A percentile compares a stretch with the other conserved stretches of the same genome.
Conservation (phyloP, 2,888 invertebrate species). For the Morpho helenor region DNA sequence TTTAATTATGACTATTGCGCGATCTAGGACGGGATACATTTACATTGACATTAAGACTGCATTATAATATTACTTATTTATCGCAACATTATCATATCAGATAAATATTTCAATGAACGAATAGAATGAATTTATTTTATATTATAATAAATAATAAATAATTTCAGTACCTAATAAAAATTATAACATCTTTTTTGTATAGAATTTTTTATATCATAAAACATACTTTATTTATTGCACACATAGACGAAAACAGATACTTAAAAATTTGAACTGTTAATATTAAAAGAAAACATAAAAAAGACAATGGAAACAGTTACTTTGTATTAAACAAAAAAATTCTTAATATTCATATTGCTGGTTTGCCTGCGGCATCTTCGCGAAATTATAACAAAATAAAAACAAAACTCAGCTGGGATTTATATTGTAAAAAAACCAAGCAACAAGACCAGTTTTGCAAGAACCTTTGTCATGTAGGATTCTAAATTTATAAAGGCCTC, state of each 20-base stretch:
- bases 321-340: slow-evolving; percentile 47
- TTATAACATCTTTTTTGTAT: too few species aligned
- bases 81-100: not conserved
- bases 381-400: slow-evolving; percentile 75
- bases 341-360: slow-evolving; percentile 67
- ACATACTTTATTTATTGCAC: too few species aligned
- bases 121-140: too few species aligned
- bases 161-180: too few species aligned
- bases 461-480: slow-evolving; percentile 30
- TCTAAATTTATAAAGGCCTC: slow-evolving; percentile 27
- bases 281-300: not conserved
- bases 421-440: slow-evolving; percentile 59
- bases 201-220: too few species aligned
- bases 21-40: slow-evolving; percentile 5
- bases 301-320: slow-evolving; percentile 39
- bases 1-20: slow-evolving; percentile 1
- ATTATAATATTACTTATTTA: slow-evolving; percentile 10
- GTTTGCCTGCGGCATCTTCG: slow-evolving; percentile 65
- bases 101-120: not conserved
- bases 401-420: slow-evolving; percentile 56
- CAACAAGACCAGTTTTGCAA: slow-evolving; percentile 32
- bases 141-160: slow-evolving; percentile 5
- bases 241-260: too few species aligned
- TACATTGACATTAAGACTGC: slow-evolving; percentile 4
- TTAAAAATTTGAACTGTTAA: too few species aligned